These are phyloP conservation scores for Drosophila koepferae DNA, from an alignment of 2,888 invertebrate genomes.

Conservation along the genomic window DNA sequence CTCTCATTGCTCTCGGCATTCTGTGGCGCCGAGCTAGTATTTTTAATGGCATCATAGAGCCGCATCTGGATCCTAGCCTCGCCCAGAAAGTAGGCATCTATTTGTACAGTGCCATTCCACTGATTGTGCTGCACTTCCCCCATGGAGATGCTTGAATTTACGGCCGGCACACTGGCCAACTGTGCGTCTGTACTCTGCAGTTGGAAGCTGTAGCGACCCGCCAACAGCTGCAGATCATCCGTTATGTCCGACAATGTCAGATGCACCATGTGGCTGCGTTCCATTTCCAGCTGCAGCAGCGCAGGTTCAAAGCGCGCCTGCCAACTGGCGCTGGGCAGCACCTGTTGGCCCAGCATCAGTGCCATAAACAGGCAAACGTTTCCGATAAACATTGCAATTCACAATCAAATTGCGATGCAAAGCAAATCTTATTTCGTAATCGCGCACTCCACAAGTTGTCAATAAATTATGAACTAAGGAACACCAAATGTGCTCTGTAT, in stretches of 20 bases:
- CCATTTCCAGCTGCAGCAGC: conserved; percentile 71
- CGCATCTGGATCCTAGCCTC: conserved; percentile 77
- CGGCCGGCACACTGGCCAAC: conserved; percentile 63
- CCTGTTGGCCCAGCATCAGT: conserved; percentile 20
- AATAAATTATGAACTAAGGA: neutral
- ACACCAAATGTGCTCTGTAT: neutral
- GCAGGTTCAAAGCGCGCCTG: conserved; percentile 71
- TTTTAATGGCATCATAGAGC: conserved; percentile 41
- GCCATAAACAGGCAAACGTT: conserved; percentile 1
- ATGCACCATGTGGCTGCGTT: conserved; percentile 49
- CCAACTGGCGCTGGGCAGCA: conserved; percentile 53
- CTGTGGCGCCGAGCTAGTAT: conserved; percentile 62
- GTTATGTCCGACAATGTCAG: conserved; percentile 54
- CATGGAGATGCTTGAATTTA: conserved; percentile 57
- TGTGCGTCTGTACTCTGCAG: conserved; percentile 63
- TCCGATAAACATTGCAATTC: conserved; percentile 1
- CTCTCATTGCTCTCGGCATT: conserved; percentile 48
- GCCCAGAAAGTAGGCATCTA: conserved; percentile 81
- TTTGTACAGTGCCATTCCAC: conserved; percentile 77
- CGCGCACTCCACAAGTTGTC: neutral
- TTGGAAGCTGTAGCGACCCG: conserved; percentile 60
- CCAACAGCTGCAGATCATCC: conserved; percentile 2
- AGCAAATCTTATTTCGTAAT: conserved; percentile 20
- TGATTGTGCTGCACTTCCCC: conserved; percentile 34
- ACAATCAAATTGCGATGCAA: neutral